Evolutionary conservation across 2,113 vertebrate genomes (phyloP).

Genomic region (Rhinopithecus roxellana): DNA sequence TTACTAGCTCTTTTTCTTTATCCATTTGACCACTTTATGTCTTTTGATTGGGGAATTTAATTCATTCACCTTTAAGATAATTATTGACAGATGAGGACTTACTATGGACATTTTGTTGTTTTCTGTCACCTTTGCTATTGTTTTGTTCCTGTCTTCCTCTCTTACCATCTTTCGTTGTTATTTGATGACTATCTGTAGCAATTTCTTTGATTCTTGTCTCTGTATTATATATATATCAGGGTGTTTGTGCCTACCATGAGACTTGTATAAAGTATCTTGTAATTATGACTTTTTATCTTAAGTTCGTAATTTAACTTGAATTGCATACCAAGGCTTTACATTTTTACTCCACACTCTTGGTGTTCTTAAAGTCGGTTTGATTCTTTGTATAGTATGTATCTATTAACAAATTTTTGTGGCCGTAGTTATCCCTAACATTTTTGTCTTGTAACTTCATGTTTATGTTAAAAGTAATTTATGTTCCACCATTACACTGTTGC

Average conservation of each 20-base stretch:
- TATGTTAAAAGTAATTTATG: background rate
- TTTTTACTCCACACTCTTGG: background rate
- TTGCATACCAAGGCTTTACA: background rate
- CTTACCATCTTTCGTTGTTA: background rate
- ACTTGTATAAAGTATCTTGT: background rate
- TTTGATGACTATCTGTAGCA: background rate
- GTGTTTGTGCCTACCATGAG: background rate
- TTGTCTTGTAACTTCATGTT: background rate
- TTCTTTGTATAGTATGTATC: background rate
- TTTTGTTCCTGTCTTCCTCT: background rate
- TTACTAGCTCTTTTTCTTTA: background rate
- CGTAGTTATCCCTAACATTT: background rate
- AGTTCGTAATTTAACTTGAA: background rate
- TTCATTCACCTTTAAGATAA: background rate
- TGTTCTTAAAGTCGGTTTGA: background rate
- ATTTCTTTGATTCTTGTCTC: background rate
- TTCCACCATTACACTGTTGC: background rate
- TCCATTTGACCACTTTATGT: background rate
- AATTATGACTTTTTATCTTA: background rate
- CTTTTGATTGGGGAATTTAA: background rate
- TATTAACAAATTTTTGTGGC: background rate
- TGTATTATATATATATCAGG: background rate
- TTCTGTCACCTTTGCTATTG: background rate
- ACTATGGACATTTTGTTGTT: background rate
- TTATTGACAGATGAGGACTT: background rate